Percentiles rank a stretch among this genome's conserved stretches.
phyloP scores from a whole-genome alignment of 2,797 vertebrate species.

The Lepus oiostolus region DNA sequence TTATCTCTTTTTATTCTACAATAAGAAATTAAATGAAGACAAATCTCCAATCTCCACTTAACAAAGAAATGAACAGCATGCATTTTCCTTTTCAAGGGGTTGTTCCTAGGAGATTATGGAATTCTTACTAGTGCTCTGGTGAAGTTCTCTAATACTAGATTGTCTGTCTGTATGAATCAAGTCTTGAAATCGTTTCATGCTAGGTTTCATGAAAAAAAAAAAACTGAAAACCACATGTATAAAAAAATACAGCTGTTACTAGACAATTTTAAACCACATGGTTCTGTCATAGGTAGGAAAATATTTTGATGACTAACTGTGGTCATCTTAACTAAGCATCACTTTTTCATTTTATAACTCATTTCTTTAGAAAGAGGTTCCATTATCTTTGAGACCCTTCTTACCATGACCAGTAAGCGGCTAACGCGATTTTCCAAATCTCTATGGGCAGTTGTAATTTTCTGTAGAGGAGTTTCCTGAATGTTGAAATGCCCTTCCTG shows the following conservation, averaged over 20 bases:
- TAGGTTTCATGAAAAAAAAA: constrained; percentile 63
- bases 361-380: constrained; percentile 74
- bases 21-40: neutral
- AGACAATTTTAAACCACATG: constrained; percentile 82
- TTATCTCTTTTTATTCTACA: neutral
- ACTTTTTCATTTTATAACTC: constrained; percentile 74
- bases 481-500: constrained; percentile 78
- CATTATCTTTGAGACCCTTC: constrained; percentile 68
- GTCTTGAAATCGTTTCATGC: constrained; percentile 51
- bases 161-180: neutral
- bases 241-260: constrained; percentile 70
- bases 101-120: neutral
- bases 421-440: constrained; percentile 77
- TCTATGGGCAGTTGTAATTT: constrained; percentile 71
- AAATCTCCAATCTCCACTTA: neutral
- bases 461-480: constrained; percentile 82
- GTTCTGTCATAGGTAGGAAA: constrained; percentile 84
- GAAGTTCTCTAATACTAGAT: neutral
- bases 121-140: neutral
- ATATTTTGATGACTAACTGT: constrained; percentile 87
- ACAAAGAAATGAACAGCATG: neutral
- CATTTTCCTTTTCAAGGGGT: neutral
- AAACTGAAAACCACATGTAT: constrained; percentile 5
- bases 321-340: constrained; percentile 81
- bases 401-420: constrained; percentile 63